Base-by-base conservation (phyloP, 1,140 invertebrate genomes). In the Antheraea mylitta region DNA sequence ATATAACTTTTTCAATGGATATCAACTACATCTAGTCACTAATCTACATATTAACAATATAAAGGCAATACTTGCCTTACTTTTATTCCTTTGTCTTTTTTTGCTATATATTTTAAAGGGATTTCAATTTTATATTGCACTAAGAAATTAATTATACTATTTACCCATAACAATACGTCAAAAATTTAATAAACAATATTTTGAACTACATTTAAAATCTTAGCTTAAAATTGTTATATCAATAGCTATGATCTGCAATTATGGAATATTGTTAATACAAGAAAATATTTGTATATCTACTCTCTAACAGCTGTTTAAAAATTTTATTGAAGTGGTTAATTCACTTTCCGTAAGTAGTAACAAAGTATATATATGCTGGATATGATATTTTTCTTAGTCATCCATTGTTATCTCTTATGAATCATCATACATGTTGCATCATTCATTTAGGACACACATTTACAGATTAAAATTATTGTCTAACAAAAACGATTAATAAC, bases 391-490 rank as follows among this genome's bases (percentile, higher is more conserved):
- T 37, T 36, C 61, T 63, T 30, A 36, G 19, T 63, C 61, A 63
- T 37, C 22, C 11, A 63, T 63, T 63, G 61, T 63, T 63, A 63
- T 19, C 30, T 53, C 16, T 53, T 53, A 36, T 63, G 30, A 63
- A 36, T 63, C 45, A 53, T n/a, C 19, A 22, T 19, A 61, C 59
- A 18, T 61, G 19, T 61, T 19, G 19, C 19, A 11, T 61, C 59
- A 61, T 61, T 18, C 18, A 10, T 61, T 42, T 42, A 42, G 38
- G 11, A 42, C 8, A 42, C 38, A 42, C 11, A 42, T 42, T 11
- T 42, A 30, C 22, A 30, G 4, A 30, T 30, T 30, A 30, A 30
- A 2, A 30, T 30, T 30, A 30, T 2, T 30, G 22, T 30, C 22
- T 30, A 30, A 30, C 38, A 42, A 42, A 8, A 9, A 42, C 38